A percentile compares a stretch with the other conserved stretches of the same genome.
These are phyloP conservation scores for Latrodectus hesperus DNA, from an alignment of 2,888 invertebrate species.

Conservation along the genomic window DNA sequence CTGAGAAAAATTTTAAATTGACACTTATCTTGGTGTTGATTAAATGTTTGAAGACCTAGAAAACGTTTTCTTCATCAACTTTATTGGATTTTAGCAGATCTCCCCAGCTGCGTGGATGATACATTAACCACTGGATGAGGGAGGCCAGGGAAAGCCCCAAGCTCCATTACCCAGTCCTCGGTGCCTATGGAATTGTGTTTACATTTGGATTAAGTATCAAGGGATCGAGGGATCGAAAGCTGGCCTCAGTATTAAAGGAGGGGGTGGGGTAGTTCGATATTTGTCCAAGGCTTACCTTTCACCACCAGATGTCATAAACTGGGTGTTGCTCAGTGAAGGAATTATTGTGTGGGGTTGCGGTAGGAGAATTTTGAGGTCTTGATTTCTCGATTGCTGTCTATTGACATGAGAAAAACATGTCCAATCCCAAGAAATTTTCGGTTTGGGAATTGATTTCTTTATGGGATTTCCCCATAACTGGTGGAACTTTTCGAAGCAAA, in stretches of 20 bases:
- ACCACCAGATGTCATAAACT: constrained; percentile 65
- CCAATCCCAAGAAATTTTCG: not conserved
- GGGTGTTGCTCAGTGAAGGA: constrained; percentile 32
- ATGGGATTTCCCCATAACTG: not conserved
- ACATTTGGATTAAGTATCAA: constrained; percentile 54
- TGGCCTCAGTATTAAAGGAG: not conserved
- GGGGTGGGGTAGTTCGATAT: constrained; percentile 1
- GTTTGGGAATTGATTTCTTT: not conserved
- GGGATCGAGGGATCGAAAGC: constrained; percentile 23
- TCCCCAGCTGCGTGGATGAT: not conserved
- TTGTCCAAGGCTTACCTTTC: constrained; percentile 58
- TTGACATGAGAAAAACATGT: not conserved
- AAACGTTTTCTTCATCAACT: not conserved
- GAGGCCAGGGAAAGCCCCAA: not conserved
- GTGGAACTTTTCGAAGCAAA: not conserved
- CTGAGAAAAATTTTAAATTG: not conserved
- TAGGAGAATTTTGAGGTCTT: constrained; percentile 25
- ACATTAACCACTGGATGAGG: not conserved
- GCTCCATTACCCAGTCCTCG: constrained; percentile 2
- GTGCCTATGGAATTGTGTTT: constrained; percentile 36
- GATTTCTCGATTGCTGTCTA: constrained; percentile 17
- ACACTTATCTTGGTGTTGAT: not conserved
- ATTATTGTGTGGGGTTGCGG: constrained; percentile 27
- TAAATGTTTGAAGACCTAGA: not conserved
- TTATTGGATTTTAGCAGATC: not conserved